Percentiles rank a stretch among this genome's conserved stretches.
phyloP scores from a whole-genome alignment of 1,140 invertebrate species.

The Octopus bimaculoides region DNA sequence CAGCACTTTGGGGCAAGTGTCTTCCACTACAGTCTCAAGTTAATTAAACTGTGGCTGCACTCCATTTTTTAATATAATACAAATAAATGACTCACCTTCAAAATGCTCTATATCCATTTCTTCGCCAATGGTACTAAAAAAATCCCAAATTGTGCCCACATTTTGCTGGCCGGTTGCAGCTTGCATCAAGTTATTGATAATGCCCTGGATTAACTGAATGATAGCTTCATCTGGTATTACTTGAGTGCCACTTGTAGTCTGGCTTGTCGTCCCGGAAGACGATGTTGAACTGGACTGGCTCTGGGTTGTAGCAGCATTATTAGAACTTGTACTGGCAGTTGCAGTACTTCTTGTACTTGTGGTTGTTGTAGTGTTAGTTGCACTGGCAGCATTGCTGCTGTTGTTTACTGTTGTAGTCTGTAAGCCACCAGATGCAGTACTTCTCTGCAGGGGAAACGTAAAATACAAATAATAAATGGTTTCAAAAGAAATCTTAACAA shows the following conservation, averaged over 20 bases:
- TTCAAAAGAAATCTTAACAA: no score
- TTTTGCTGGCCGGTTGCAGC: conserved; percentile 40
- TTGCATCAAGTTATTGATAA: conserved; percentile 35
- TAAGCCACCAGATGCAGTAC: conserved; percentile 13
- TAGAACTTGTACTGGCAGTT: neutral
- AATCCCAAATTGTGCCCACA: conserved; percentile 55
- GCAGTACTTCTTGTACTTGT: conserved; percentile 17
- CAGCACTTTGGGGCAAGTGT: no score
- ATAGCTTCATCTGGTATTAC: conserved; percentile 42
- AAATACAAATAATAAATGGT: no score
- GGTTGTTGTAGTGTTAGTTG: conserved; percentile 30
- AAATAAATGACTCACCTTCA: conserved; percentile 43
- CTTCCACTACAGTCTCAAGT: no score
- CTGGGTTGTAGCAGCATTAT: neutral
- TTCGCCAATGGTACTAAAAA: conserved; percentile 52
- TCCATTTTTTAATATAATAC: no score
- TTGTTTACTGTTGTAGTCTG: conserved; percentile 12
- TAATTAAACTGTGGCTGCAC: no score
- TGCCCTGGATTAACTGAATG: conserved; percentile 40
- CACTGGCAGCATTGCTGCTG: conserved; percentile 31
- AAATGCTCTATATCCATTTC: conserved; percentile 43
- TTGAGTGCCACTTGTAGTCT: neutral
- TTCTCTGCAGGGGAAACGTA: no score
- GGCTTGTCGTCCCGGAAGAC: neutral
- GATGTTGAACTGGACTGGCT: neutral